These are phyloP conservation scores for Hypocryptadius cinnamomeus DNA, from an alignment of 2,113 vertebrate genomes.

Conservation along the genomic window DNA sequence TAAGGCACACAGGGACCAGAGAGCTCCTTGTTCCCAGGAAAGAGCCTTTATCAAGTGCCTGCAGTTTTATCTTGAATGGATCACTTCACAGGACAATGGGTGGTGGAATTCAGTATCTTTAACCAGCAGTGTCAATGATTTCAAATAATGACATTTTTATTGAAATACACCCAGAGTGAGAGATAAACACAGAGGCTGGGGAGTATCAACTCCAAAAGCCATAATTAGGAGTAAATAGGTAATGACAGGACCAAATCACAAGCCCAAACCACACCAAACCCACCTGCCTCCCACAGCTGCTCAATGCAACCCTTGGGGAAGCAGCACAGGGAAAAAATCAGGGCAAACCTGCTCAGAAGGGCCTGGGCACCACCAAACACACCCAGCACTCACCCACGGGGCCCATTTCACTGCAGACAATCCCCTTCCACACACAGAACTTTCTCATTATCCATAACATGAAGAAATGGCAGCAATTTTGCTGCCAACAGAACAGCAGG, in stretches of 20 bases:
- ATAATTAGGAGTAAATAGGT: neutral
- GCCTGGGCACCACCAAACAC: neutral
- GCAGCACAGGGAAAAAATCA: neutral
- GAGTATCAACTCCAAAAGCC: neutral
- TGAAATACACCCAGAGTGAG: neutral
- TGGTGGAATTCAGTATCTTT: constrained; percentile 24
- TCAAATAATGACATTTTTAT: constrained; percentile 52
- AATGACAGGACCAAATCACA: constrained; percentile 24
- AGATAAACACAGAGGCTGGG: constrained; percentile 28
- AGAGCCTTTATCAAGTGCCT: neutral
- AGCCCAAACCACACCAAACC: neutral
- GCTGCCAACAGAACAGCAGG: neutral
- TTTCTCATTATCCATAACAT: rapidly evolving
- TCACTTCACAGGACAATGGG: constrained; percentile 12
- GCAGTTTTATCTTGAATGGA: constrained; percentile 47
- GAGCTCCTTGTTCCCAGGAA: neutral
- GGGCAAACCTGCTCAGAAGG: neutral
- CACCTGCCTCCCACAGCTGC: neutral
- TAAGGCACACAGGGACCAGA: neutral
- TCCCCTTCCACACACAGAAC: neutral
- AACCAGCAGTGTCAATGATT: constrained; percentile 13
- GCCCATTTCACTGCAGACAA: rapidly evolving
- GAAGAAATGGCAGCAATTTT: neutral
- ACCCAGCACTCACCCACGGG: neutral
- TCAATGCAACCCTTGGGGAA: neutral